Conservation (phyloP, 1,140 invertebrate species). For the Hyposmocoma kahamanoa region DNA sequence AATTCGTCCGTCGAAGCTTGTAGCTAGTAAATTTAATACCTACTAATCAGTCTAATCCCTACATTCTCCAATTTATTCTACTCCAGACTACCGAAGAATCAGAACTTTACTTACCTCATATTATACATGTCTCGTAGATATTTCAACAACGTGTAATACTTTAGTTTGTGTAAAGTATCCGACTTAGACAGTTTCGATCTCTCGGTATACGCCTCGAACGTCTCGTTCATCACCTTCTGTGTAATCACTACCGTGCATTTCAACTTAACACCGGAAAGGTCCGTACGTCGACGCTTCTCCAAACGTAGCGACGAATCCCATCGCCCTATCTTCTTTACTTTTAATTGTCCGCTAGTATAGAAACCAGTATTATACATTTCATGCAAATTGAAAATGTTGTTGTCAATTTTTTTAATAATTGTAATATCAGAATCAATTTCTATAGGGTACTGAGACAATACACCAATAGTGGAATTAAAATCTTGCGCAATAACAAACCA, state of each 20-base stretch:
- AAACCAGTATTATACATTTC: conserved; percentile 44
- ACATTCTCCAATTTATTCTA: too few species aligned
- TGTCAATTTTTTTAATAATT: conserved; percentile 17
- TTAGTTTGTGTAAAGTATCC: conserved; percentile 78
- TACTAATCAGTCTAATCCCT: too few species aligned
- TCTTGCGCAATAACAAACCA: conserved; percentile 34
- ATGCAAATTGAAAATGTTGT: conserved; percentile 22
- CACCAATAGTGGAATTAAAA: conserved; percentile 13
- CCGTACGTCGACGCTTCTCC: conserved; percentile 15
- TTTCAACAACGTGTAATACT: conserved; percentile 72
- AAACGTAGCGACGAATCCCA: conserved; percentile 29
- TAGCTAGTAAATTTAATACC: too few species aligned
- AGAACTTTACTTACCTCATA: conserved; percentile 67
- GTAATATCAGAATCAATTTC: conserved; percentile 43
- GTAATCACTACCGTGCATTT: conserved; percentile 59
- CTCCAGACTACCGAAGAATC: too few species aligned
- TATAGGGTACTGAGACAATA: conserved; percentile 29
- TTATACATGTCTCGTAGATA: conserved; percentile 77
- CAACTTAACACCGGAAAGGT: conserved; percentile 46
- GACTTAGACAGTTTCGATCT: conserved; percentile 67
- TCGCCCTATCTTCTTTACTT: conserved; percentile 26
- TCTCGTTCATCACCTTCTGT: conserved; percentile 63
- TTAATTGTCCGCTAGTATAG: conserved; percentile 29
- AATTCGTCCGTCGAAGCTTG: conserved; percentile 68
- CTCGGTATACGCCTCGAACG: conserved; percentile 73